phyloP scores from a whole-genome alignment of 2,797 vertebrate species.

The Cossypha heuglini region DNA sequence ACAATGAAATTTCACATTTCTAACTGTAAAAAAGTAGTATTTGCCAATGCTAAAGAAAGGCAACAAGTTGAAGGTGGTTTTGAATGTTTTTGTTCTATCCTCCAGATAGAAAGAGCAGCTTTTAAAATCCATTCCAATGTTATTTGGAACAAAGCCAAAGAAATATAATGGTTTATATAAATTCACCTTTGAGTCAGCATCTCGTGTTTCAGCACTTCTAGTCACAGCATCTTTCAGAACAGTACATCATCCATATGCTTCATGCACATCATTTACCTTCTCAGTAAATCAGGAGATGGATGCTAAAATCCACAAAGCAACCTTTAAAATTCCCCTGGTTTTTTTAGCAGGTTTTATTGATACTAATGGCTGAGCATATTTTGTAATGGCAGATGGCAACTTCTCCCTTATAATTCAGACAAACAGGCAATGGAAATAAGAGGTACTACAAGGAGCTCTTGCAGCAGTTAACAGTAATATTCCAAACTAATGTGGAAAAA shows the following conservation, averaged over 20 bases:
- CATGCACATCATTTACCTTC: conserved; percentile 3
- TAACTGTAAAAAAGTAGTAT: neutral
- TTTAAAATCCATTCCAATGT: neutral
- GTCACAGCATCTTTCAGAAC: conserved; percentile 39
- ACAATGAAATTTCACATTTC: neutral
- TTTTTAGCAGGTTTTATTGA: neutral
- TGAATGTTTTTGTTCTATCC: neutral
- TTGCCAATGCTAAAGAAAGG: neutral
- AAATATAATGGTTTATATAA: conserved; percentile 44
- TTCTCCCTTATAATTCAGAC: neutral
- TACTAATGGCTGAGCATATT: neutral
- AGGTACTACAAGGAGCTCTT: neutral
- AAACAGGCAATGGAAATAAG: neutral
- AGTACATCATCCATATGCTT: conserved; percentile 42
- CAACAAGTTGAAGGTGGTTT: neutral
- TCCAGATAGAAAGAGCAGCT: neutral
- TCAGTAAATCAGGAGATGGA: conserved; percentile 29
- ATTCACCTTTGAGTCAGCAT: conserved; percentile 68
- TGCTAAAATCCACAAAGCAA: conserved; percentile 21
- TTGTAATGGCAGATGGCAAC: neutral
- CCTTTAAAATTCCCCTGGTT: neutral
- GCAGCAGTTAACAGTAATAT: neutral
- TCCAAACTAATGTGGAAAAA: neutral
- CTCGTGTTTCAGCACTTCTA: conserved; percentile 64
- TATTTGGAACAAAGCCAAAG: conserved; percentile 41